A percentile compares a stretch with the other conserved stretches of the same genome.
These are phyloP conservation scores for Ageneiosus marmoratus DNA, from an alignment of 2,113 vertebrate species.

Conservation along the genomic window DNA sequence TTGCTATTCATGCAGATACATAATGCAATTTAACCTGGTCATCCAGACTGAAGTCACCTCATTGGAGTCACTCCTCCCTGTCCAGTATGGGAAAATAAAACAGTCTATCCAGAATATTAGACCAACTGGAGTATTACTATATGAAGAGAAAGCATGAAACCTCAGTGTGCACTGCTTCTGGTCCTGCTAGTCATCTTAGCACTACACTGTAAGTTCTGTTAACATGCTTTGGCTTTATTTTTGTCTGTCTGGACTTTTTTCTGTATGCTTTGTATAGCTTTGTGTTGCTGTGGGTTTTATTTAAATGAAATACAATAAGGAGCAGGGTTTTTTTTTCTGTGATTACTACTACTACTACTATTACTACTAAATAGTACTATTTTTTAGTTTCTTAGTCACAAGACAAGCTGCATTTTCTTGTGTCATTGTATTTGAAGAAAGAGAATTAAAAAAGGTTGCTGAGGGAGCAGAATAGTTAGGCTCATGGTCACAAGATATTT, in stretches of 20 bases:
- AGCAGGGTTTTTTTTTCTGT: background rate
- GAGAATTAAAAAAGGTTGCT: background rate
- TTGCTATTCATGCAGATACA: constrained; percentile 42
- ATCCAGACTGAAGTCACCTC: constrained; percentile 50
- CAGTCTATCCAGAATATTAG: constrained; percentile 47
- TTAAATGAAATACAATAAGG: background rate
- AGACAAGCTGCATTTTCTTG: background rate
- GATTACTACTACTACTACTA: background rate
- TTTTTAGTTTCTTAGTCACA: background rate
- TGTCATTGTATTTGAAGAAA: background rate
- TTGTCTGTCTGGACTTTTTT: too few relatives aligned
- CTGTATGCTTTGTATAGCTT: background rate
- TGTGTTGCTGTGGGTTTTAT: background rate
- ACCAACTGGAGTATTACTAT: constrained; percentile 21
- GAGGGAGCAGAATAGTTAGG: background rate
- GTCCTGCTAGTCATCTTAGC: constrained; percentile 63
- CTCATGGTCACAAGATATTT: background rate
- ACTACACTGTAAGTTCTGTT: constrained; percentile 64
- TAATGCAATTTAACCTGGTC: constrained; percentile 55
- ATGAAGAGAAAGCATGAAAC: constrained; percentile 60
- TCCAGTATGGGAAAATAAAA: constrained; percentile 47
- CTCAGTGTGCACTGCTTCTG: constrained; percentile 54
- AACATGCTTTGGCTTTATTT: background rate
- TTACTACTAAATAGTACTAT: background rate
- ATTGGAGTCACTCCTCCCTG: constrained; percentile 63